Conservation (phyloP, 2,888 invertebrate species). For the Trichopria drosophilae region DNA sequence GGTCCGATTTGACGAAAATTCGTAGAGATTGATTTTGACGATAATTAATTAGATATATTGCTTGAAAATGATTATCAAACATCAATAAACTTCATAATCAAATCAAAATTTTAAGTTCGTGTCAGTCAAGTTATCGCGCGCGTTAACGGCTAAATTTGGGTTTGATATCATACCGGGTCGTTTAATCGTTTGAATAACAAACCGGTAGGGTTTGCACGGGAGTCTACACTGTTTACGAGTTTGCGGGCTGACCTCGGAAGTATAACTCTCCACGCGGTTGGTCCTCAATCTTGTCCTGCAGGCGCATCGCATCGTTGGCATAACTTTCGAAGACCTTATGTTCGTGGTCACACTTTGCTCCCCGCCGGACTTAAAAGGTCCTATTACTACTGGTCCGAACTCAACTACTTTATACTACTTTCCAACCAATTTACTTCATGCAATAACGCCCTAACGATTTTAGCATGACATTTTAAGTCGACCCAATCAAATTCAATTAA, state of each 20-base stretch:
- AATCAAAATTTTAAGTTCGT: slow-evolving; percentile 18
- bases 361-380: slow-evolving; percentile 24
- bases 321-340: slow-evolving; percentile 43
- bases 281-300: slow-evolving; percentile 48
- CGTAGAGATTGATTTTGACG: too few species aligned
- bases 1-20: too few species aligned
- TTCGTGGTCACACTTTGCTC: slow-evolving; percentile 12
- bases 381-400: slow-evolving; percentile 12
- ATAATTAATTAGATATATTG: too few species aligned
- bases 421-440: too few species aligned
- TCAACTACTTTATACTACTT: too few species aligned
- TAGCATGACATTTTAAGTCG: too few species aligned
- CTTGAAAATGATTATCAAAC: too few species aligned
- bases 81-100: too few species aligned
- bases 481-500: too few species aligned
- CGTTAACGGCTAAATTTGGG: slow-evolving; percentile 33
- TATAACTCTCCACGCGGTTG: slow-evolving; percentile 49
- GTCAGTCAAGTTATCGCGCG: slow-evolving; percentile 6
- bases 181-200: slow-evolving; percentile 27
- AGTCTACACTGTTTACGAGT: slow-evolving; percentile 39
- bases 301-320: slow-evolving; percentile 45
- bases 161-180: slow-evolving; percentile 26
- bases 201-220: slow-evolving; percentile 11
- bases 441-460: too few species aligned
- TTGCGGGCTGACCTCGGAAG: slow-evolving; percentile 51